Evolutionary conservation across 2,888 invertebrate species (phyloP).

Genomic region (Eupithecia inturbata): DNA sequence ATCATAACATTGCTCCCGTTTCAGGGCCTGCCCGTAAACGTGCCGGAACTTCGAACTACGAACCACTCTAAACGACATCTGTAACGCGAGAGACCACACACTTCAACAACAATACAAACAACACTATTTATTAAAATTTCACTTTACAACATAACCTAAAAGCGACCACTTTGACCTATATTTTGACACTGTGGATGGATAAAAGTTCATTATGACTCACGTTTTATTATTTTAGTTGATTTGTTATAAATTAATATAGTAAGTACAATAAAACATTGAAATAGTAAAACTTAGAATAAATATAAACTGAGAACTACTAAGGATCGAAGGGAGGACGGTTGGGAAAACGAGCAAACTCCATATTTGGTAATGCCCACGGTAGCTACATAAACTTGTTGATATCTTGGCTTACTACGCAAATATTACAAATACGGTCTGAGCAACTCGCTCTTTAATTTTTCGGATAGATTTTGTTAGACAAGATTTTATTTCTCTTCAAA

Average conservation of each 20-base stretch:
- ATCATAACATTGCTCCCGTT: conserved; percentile 98
- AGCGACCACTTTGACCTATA: conserved; percentile 75
- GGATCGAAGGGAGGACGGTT: conserved; percentile 84
- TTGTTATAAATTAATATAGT: conserved; percentile 71
- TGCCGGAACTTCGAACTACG: conserved; percentile 99
- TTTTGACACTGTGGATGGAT: conserved; percentile 73
- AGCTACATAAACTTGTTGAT: conserved; percentile 64
- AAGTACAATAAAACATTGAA: conserved; percentile 81
- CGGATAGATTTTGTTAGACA: background rate
- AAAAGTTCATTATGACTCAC: conserved; percentile 71
- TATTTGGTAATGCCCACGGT: conserved; percentile 87
- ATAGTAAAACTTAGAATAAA: conserved; percentile 70
- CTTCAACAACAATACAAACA: conserved; percentile 71
- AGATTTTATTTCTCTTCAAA: conserved; percentile 33
- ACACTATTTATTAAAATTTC: conserved; percentile 66
- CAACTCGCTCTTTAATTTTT: background rate
- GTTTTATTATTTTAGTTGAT: conserved; percentile 69
- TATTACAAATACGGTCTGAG: conserved; percentile 1
- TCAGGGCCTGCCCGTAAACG: conserved; percentile 94
- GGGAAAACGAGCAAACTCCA: conserved; percentile 87
- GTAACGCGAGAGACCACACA: conserved; percentile 76
- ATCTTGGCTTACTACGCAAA: conserved; percentile 24
- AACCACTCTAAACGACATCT: conserved; percentile 98
- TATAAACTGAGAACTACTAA: conserved; percentile 81
- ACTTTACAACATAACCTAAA: conserved; percentile 80